Base-by-base conservation (phyloP, 1,140 invertebrate species). In the Galleria mellonella region DNA sequence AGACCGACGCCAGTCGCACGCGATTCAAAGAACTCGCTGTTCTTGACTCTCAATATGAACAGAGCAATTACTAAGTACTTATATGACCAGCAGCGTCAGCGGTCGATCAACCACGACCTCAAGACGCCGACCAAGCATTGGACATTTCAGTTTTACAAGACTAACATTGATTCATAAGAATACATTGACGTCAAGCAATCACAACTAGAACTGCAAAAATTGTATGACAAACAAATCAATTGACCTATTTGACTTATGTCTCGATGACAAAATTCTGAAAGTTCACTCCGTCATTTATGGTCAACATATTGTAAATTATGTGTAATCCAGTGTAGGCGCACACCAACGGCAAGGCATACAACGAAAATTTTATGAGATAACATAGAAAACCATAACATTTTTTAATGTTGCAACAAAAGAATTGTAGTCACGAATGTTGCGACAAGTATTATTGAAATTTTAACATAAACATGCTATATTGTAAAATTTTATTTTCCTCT, bases 1-100 rank as follows among this genome's bases (percentile, higher is more conserved):
- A 64, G 51, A 66, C 50, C 27, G 75, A 65, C 72, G 70, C 70
- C 72, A 14, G 10, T 29, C 32, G 29, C 35, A 32, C 36, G 12
- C 38, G 23, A 42, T 49, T 53, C 55, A 81, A 81, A 78, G 62
- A 62, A 59, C 45, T 52, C 54, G 47, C 71, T 81, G 74, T 81
- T 76, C 58, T 51, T 51, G 47, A 46, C 56, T 49, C 53, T 56
- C 48, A 48, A 68, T 61, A 50, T 55, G 51, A 63, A 51, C 52
- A 39, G 33, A 32, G 32, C 13, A 32, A 53, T 51, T 43, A 53
- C 50, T 31, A 32, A 10, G 11, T 32, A 17, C 38, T 32, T 13
- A 45, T 6, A 14, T n/a, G 23, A 23, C 17, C 2, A 23, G 17
- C 2, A 32, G 17, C 43, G 43, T 14, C 32, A 14, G 12, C 12